A percentile compares a stretch with the other conserved stretches of the same genome.
These are phyloP conservation scores for Nemapogon koenigi DNA, from an alignment of 2,888 invertebrate genomes.

Conservation along the genomic window DNA sequence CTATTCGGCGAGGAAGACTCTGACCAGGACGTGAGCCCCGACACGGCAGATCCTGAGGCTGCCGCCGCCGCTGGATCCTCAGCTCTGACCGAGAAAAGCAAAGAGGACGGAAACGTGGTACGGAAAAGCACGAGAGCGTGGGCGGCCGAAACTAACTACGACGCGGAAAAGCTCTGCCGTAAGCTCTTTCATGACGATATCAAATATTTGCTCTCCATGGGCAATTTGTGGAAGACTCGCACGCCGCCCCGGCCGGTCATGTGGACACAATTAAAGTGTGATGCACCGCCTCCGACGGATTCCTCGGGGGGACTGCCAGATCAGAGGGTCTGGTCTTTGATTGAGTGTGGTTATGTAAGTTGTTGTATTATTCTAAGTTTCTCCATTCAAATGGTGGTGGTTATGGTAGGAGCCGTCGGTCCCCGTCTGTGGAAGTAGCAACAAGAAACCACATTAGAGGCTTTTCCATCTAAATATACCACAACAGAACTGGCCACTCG, in stretches of 20 bases:
- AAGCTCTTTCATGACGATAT: slow-evolving; percentile 97
- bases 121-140: slow-evolving; percentile 83
- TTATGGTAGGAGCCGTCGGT: no score
- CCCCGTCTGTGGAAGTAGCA: no score
- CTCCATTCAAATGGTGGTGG: no score
- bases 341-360: slow-evolving; percentile 71
- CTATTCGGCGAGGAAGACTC: slow-evolving; percentile 96
- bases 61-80: slow-evolving; percentile 71
- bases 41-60: slow-evolving; percentile 94
- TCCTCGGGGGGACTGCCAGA: slow-evolving; percentile 69
- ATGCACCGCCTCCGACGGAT: slow-evolving; percentile 45
- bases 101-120: slow-evolving; percentile 56
- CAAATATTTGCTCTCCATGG: slow-evolving; percentile 91
- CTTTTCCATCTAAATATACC: no score
- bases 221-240: slow-evolving; percentile 93
- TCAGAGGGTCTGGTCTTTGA: slow-evolving; percentile 80
- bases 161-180: slow-evolving; percentile 84
- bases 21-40: slow-evolving; percentile 94
- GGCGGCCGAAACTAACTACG: slow-evolving; percentile 85
- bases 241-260: slow-evolving; percentile 82
- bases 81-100: slow-evolving; percentile 58
- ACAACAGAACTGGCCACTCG: no score
- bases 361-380: no score
- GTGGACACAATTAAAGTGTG: slow-evolving; percentile 71
- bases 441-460: no score